Conservation (phyloP, 2,113 vertebrate species). For the Muscicapa adusta region DNA sequence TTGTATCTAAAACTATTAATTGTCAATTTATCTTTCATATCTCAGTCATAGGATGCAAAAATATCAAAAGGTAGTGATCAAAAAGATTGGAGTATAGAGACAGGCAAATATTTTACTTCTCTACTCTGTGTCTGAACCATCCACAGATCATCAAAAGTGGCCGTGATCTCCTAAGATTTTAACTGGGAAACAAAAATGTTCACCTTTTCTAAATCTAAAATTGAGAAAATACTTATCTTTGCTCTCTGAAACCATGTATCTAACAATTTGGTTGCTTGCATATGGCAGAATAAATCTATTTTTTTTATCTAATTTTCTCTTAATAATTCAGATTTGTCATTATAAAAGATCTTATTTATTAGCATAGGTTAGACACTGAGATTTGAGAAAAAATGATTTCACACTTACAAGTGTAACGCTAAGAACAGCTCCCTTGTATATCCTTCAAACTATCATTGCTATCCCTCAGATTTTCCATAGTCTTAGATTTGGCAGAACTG, state of each 20-base stretch:
- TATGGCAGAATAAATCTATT: neutral
- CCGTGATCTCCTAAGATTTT: neutral
- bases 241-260: neutral
- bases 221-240: neutral
- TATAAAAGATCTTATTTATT: neutral
- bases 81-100: neutral
- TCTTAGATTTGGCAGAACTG: slow-evolving; percentile 13
- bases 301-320: neutral
- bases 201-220: neutral
- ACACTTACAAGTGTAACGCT: neutral
- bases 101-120: neutral
- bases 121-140: neutral
- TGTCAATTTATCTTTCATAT: neutral
- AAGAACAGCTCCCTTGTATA: neutral
- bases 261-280: neutral
- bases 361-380: neutral
- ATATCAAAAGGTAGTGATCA: neutral
- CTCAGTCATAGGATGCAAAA: neutral
- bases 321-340: neutral
- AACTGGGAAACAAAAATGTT: neutral
- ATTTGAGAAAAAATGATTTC: neutral
- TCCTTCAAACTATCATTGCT: slow-evolving; percentile 17
- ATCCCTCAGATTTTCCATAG: slow-evolving; percentile 15
- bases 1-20: neutral
- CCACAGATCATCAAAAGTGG: neutral